Evolutionary conservation across 2,113 vertebrate genomes (phyloP).

Genomic region (Lepus timidus): DNA sequence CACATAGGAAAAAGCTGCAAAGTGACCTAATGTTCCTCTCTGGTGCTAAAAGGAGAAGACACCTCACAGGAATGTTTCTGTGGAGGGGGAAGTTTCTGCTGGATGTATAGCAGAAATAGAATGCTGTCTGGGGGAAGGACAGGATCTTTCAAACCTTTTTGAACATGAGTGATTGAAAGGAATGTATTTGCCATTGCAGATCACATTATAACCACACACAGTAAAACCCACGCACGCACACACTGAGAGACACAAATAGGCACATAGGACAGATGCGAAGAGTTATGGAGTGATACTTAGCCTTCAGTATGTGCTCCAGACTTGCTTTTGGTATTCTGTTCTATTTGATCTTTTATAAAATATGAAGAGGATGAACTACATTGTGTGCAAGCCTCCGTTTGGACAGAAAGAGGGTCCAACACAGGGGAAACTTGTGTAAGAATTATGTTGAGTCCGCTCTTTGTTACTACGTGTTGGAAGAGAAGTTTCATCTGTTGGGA

Average conservation of each 20-base stretch:
- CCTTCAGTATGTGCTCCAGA: neutral
- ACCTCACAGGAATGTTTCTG: neutral
- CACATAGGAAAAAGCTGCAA: neutral
- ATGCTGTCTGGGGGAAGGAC: neutral
- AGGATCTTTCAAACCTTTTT: neutral
- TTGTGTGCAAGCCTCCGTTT: neutral
- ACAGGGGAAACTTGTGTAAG: neutral
- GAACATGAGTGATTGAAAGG: neutral
- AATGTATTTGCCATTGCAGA: neutral
- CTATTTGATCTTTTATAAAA: slow-evolving; percentile 25
- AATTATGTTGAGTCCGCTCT: neutral
- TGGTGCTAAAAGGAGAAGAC: neutral
- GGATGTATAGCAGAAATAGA: neutral
- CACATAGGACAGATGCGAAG: neutral
- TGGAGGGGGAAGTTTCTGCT: neutral
- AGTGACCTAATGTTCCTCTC: neutral
- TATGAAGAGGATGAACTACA: neutral
- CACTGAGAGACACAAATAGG: neutral
- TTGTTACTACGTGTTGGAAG: neutral
- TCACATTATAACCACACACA: neutral
- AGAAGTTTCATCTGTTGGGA: neutral
- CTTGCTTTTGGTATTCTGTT: neutral
- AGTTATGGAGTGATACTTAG: neutral
- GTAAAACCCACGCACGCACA: neutral
- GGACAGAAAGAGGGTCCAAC: neutral